Evolutionary conservation across 2,113 vertebrate genomes (phyloP), one percentile per base, ranked within the genome.

Genomic region (Azemiops feae): DNA sequence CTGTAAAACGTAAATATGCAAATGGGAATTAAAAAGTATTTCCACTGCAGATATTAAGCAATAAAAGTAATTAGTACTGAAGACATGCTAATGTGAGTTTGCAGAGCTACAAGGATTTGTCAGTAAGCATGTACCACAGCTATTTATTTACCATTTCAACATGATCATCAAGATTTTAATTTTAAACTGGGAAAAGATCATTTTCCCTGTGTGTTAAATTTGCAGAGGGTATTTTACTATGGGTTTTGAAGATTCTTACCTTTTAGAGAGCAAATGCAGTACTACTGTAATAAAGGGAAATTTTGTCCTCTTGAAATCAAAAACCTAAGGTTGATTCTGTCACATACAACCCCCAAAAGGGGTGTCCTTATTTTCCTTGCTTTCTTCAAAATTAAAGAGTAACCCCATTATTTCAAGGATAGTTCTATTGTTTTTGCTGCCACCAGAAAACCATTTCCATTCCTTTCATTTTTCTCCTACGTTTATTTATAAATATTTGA

Each of bases 21-120:
- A 87, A 90, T 85, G 27, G 22, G 58, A 53, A 54, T 39, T 74
- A 64, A 74, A 64, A 88, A 93, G 45, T 53, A 16, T 85, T 93
- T 93, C 55, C 69, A 50, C 39, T 93, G 74, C 81, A 90, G 74
- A 81, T 60, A 64, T 93, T 93, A 93, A 90, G 45, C 54, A 43
- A 14, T 53, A 81, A 53, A 64, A 90, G 74, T 90, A 93, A 93
- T 93, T 93, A 93, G 55, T 85, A 34, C 58, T 55, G 55, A 93
- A 58, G 81, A 52, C 74, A 52, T 64, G 88, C 54, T 85, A 88
- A 16, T 55, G n/a, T 52, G 89, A 27, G 11, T 85, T 57, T 89
- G 85, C 89, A 90, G 85, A 90, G 45, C 27, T 43, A 34, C 22
- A 47, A 58, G 69, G 3, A 52, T 53, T 92, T 81, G 34, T 88